Evolutionary conservation across 2,888 invertebrate species (phyloP), one percentile per base, ranked within the genome.

Genomic region (Dynastes maya): DNA sequence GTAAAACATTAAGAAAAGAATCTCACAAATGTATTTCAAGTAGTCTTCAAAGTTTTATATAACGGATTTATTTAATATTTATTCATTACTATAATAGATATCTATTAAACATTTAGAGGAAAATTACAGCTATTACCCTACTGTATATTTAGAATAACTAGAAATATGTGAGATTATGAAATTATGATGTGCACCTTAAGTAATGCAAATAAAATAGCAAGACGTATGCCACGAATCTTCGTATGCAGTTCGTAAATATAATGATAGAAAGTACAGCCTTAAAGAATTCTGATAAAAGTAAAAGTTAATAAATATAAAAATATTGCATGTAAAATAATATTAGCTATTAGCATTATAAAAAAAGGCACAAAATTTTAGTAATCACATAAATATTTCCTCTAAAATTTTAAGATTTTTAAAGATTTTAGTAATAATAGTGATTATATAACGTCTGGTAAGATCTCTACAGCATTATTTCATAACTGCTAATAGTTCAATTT

Each of bases 1-100:
- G 85, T 86, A 86, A 84, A 84, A 86, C 84, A 84, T 84, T 85
- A 84, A 85, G 85, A 85, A 85, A 72, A n/a, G 53, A 83, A 84
- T 84, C 82, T 81, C 75, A 75, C 78, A 55, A 83, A 83, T 67
- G 65, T 79, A 65, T 71, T 61, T 64, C 29, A 76, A 79, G 79
- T 80, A 80, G 80, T 80, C 80, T 78, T 80, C 67, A 55, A 76
- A 70, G 22, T 68, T 80, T 74, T 53, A 75, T 49, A 67, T 22
- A 78, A 78, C 65, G 75, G 71, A 29, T 77, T 71, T 71, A 58
- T 61, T 45, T 37, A 51, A 53, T 45, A 51, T 61, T 61, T 63
- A 77, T 64, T 71, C 51, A 58, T 71, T 53, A 72, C 70, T 61
- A 51, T 51, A 51, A 13, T 32, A 49, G 53, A 71, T 77, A 77